Conservation (phyloP, 2,113 vertebrate species). For the Meles meles region DNA sequence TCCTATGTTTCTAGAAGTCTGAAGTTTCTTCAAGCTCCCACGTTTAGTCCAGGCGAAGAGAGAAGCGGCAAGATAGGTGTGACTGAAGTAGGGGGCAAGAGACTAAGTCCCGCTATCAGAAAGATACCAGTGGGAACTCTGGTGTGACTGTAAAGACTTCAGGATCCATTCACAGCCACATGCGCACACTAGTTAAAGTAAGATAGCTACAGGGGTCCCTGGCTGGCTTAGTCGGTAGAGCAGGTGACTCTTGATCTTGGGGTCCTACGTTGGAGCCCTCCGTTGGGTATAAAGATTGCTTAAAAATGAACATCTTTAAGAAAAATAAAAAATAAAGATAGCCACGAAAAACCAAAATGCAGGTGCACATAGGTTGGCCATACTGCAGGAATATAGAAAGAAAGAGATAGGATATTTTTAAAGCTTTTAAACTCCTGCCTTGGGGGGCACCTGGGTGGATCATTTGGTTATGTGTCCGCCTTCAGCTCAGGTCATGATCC, state of each 20-base stretch:
- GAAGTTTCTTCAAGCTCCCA: neutral
- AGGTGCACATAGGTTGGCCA: neutral
- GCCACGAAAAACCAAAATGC: neutral
- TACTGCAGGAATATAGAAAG: neutral
- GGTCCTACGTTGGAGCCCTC: neutral
- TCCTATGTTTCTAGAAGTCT: neutral
- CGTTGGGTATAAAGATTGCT: neutral
- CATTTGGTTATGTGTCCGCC: neutral
- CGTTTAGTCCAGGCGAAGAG: neutral
- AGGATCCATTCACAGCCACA: neutral
- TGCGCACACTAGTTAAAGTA: neutral
- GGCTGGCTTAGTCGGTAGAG: neutral
- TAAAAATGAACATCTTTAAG: neutral
- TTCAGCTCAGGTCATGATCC: neutral
- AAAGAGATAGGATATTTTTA: neutral
- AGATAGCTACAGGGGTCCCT: neutral
- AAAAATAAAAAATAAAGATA: neutral
- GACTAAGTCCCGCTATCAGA: neutral
- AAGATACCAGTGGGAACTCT: neutral
- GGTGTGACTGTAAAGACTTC: neutral
- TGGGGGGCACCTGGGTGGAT: neutral
- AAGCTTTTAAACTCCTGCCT: neutral
- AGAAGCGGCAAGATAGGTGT: neutral
- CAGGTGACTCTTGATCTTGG: neutral
- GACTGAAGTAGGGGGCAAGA: neutral